These are phyloP conservation scores for Ptilorrhoa leucosticta DNA, from an alignment of 2,113 vertebrate genomes.

Conservation along the genomic window DNA sequence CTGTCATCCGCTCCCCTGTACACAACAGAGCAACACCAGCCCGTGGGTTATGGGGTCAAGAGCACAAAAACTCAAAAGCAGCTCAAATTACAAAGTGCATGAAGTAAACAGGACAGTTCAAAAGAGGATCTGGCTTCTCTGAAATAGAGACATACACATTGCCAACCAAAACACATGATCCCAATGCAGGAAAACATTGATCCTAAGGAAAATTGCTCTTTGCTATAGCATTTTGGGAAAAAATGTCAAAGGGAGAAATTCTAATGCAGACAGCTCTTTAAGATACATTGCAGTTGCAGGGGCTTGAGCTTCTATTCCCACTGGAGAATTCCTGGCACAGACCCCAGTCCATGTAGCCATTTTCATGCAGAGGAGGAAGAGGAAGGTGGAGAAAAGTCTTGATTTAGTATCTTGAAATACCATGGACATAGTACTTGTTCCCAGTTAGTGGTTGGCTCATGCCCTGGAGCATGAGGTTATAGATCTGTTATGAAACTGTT, in stretches of 20 bases:
- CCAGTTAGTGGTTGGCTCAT: not conserved
- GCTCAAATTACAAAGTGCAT: not conserved
- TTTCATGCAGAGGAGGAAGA: not conserved
- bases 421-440: not conserved
- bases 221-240: not conserved
- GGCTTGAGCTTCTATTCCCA: not conserved
- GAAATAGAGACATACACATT: not conserved
- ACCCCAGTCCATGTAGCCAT: not conserved
- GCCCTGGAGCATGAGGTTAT: conserved; percentile 16
- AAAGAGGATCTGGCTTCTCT: not conserved
- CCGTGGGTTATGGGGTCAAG: rapidly evolving
- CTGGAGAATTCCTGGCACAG: not conserved
- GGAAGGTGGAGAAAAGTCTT: not conserved
- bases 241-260: not conserved
- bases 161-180: rapidly evolving
- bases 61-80: not conserved
- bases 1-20: conserved; percentile 87
- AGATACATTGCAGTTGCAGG: not conserved
- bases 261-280: not conserved
- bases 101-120: not conserved
- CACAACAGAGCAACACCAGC: not conserved
- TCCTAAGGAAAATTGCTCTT: not conserved
- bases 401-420: not conserved
- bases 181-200: not conserved
- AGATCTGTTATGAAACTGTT: conserved; percentile 44